Evolutionary conservation across 2,113 vertebrate species (phyloP).

Genomic region (Upupa epops): DNA sequence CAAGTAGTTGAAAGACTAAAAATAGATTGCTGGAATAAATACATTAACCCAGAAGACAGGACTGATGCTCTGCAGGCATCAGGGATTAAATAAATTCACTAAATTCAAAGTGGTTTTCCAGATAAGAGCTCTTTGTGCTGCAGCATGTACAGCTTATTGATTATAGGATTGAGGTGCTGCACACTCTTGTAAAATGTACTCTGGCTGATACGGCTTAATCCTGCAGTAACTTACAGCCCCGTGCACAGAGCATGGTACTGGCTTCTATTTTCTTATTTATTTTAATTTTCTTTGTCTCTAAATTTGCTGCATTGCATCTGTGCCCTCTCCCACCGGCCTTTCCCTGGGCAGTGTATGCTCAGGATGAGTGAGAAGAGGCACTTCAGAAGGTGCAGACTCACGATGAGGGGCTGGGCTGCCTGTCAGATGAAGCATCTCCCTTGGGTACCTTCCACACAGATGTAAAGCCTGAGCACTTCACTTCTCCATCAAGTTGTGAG

Average conservation of each 20-base stretch:
- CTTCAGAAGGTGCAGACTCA: not conserved
- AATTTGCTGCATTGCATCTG: not conserved
- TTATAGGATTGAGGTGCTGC: constrained; percentile 42
- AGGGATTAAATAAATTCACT: constrained; percentile 56
- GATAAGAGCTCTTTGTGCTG: constrained; percentile 63
- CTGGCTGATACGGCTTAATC: not conserved
- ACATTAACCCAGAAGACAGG: constrained; percentile 48
- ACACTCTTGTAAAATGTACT: constrained; percentile 32
- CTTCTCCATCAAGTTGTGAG: accelerated
- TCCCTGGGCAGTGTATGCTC: accelerated
- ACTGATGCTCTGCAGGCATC: constrained; percentile 38
- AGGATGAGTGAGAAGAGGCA: not conserved
- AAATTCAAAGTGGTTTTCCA: constrained; percentile 47
- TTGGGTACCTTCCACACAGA: not conserved
- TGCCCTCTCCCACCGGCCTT: not conserved
- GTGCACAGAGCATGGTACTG: not conserved
- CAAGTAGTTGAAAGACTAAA: constrained; percentile 52
- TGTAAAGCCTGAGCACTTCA: not conserved
- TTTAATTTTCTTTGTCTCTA: not conserved
- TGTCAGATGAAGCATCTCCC: not conserved
- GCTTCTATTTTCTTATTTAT: not conserved
- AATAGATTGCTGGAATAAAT: constrained; percentile 51
- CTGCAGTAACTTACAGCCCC: not conserved
- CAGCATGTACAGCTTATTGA: constrained; percentile 61
- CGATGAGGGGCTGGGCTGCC: not conserved